Percentiles rank a stretch among this genome's conserved stretches.
Evolutionary conservation across 1,140 invertebrate genomes (phyloP).

Genomic region (Metopolophium dirhodum): DNA sequence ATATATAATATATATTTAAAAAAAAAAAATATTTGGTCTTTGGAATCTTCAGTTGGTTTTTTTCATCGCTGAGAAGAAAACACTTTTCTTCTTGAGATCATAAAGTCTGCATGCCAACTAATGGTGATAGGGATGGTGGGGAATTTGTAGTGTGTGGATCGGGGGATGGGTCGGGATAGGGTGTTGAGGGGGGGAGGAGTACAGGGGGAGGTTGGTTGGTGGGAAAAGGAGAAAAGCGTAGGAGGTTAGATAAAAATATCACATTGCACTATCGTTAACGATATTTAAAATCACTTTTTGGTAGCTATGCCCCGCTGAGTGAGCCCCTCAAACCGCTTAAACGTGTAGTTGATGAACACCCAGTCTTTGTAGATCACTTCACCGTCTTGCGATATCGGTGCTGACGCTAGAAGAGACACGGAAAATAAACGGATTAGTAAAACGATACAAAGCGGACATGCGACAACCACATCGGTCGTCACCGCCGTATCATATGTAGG

Average conservation of each 20-base stretch:
- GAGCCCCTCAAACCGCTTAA: conserved; percentile 96
- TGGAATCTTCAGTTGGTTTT: conserved; percentile 14
- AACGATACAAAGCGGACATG: background rate
- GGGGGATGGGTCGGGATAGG: background rate
- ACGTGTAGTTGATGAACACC: conserved; percentile 99
- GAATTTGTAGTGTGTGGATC: background rate
- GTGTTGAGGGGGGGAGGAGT: background rate
- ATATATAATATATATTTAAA: background rate
- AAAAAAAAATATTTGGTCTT: conserved; percentile 9
- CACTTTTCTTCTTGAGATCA: conserved; percentile 47
- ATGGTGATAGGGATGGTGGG: background rate
- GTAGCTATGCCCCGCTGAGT: conserved; percentile 83
- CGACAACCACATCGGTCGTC: background rate
- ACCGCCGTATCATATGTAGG: background rate
- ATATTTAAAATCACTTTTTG: conserved; percentile 69
- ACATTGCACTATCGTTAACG: conserved; percentile 53
- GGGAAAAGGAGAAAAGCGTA: conserved; percentile 2
- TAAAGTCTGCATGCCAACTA: conserved; percentile 30
- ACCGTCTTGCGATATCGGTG: conserved; percentile 80
- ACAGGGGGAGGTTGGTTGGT: background rate
- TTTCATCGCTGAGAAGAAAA: background rate
- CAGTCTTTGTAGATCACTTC: conserved; percentile 94
- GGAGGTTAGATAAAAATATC: conserved; percentile 51
- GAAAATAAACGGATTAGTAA: background rate
- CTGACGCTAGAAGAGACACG: conserved; percentile 72